Conservation (phyloP, 2,113 vertebrate species). For the Colius striatus region DNA sequence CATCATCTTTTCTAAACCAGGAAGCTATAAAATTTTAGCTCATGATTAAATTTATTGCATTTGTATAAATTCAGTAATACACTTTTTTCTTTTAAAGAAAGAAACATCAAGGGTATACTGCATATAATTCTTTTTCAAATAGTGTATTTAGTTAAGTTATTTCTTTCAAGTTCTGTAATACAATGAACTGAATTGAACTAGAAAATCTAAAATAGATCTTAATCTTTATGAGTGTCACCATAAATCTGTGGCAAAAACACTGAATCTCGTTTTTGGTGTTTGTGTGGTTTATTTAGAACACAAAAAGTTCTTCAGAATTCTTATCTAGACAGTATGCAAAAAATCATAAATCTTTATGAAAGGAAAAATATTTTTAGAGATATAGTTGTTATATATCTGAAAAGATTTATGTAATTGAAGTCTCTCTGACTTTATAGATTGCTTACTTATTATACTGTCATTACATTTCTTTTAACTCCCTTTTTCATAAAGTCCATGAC, state of each 20-base stretch:
- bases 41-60: not conserved
- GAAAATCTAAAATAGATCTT: not conserved
- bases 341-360: not conserved
- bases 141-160: not conserved
- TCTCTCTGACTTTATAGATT: not conserved
- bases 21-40: not conserved
- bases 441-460: not conserved
- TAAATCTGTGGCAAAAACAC: not conserved
- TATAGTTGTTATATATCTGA: not conserved
- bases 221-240: not conserved
- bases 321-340: not conserved
- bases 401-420: not conserved
- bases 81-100: not conserved
- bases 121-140: not conserved
- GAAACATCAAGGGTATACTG: not conserved
- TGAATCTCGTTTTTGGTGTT: not conserved
- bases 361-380: not conserved
- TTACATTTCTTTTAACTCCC: not conserved
- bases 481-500: not conserved
- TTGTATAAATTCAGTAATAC: not conserved
- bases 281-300: not conserved
- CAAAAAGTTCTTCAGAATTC: not conserved
- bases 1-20: not conserved
- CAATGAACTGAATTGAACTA: not conserved
- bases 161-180: not conserved